Evolutionary conservation across 2,797 vertebrate species (phyloP), one percentile per base, ranked within the genome.

Genomic region (Peromyscus eremicus): DNA sequence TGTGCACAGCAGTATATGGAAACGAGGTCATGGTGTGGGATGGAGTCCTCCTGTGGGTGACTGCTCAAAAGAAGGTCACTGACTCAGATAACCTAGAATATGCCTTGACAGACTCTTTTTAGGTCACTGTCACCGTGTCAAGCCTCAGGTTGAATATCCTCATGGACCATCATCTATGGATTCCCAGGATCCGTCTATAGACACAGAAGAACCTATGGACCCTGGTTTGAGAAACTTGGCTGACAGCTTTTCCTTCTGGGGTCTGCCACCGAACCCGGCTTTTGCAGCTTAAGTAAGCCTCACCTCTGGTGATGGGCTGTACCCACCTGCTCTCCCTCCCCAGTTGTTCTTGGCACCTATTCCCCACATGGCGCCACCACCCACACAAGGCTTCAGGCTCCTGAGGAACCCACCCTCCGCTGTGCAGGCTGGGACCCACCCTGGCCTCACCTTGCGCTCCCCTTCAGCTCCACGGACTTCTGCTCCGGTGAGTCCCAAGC

Each of bases 1-100:
- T 0, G 0, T 71, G 46, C 66, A 7, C 27, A 75, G 62, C 37
- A 84, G 66, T 4, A 1, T 60, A 7, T 71, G n/a, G 89, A 96
- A 97, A 94, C 55, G 17, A 49, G 90, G 95, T 96, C 96, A 91
- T 43, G 14, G 0, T 10, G 71, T 66, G 43, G 68, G 80, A 49
- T 19, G 76, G 52, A 83, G 55, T 77, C 52, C 75, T 96, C 66
- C 88, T 89, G 57, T 62, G 75, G 62, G 83, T 79, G 14, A 52
- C 82, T 62, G 70, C 75, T n/a, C 62, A 82, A 76, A 90, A 29
- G 37, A 46, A 91, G 55, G 19, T 76, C 64, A 68, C n/a, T 64
- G 16, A 94, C 40, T 87, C 80, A 95, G 76, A 64, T 83, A 91
- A 96, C 40, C 66, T 79, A 85, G 25, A 82, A 52, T 66, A 71